phyloP scores from a whole-genome alignment of 1,140 invertebrate genomes.

The Latrodectus geometricus region DNA sequence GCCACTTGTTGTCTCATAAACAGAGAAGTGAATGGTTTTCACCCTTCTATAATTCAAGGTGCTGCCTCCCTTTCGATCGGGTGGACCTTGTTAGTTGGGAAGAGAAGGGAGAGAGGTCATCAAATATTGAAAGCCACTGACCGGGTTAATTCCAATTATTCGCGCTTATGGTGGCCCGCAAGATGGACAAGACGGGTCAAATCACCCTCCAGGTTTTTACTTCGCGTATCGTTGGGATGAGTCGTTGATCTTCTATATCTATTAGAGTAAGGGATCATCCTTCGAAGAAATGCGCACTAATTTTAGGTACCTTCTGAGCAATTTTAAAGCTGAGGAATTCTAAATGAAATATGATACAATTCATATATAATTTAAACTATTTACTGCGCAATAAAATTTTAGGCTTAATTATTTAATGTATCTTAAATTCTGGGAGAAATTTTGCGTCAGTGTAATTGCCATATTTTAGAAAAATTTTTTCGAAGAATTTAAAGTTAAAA shows the following conservation, averaged over 20 bases:
- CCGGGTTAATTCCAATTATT: constrained; percentile 60
- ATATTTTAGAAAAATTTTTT: no score
- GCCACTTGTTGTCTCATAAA: constrained; percentile 57
- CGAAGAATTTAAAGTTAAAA: no score
- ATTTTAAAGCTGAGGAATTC: no score
- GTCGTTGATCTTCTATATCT: constrained; percentile 50
- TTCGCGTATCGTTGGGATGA: constrained; percentile 24
- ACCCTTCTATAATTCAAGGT: constrained; percentile 44
- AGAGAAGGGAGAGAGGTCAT: constrained; percentile 6
- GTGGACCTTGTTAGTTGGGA: background rate
- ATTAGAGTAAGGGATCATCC: constrained; percentile 12
- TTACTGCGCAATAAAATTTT: no score
- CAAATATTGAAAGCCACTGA: constrained; percentile 49
- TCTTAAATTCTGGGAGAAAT: no score
- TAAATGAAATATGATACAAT: no score
- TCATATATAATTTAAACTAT: no score
- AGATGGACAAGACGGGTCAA: constrained; percentile 21
- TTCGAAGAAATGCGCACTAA: background rate
- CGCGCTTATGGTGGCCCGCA: constrained; percentile 32
- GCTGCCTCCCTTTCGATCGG: background rate
- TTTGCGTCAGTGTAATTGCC: no score
- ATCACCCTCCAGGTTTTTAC: constrained; percentile 50
- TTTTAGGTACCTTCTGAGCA: background rate
- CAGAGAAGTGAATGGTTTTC: constrained; percentile 13
- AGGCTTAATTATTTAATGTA: no score